Base-by-base conservation (phyloP, 2,888 invertebrate species). In the Drosophila recens region DNA sequence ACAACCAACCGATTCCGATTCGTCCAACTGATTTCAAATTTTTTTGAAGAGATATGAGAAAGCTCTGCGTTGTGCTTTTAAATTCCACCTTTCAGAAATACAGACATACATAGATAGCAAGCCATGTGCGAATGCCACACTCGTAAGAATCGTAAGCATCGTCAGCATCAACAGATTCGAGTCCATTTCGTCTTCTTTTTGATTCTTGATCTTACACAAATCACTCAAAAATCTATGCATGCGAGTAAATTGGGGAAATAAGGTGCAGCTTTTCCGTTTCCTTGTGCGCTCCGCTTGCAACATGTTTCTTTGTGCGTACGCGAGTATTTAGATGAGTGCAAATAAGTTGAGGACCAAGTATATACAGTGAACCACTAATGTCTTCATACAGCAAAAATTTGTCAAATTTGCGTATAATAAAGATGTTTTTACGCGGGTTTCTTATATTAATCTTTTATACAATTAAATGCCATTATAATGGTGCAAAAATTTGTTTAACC, bases 1-100 rank as follows among this genome's bases (percentile, higher is more conserved):
- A 34, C 34, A 49, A 45, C 43, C 27, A 49, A 52, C 34, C 27
- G 52, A 52, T 52, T 36, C 34, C 27, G 52, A 52, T 52, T 36
- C 13, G 27, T 5, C 10, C 30, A 33, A 27, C 15, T 48, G 49
- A 30, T 58, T 42, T 59, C 17, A 30, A 33, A 49, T 33, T 59
- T 38, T 33, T 59, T 38, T 33, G 0, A 49, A 27, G 48, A 58
- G 15, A 48, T 4, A 46, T 48, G 17, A 43, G 52, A 62, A 62
- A 62, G 61, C 61, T 62, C 27, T 34, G 27, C 33, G 33, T 23
- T 62, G 53, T 62, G 61, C 61, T 62, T 62, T 62, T 13, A 9
- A 9, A 20, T 51, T 36, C 51, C 13, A 36, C n/a, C 13, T 51
- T 51, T 51, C 9, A 51, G 20, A n/a, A n/a, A 51, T n/a, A n/a